Conservation (phyloP, 92 coral and sea anemone species). For the Porites divaricata region DNA sequence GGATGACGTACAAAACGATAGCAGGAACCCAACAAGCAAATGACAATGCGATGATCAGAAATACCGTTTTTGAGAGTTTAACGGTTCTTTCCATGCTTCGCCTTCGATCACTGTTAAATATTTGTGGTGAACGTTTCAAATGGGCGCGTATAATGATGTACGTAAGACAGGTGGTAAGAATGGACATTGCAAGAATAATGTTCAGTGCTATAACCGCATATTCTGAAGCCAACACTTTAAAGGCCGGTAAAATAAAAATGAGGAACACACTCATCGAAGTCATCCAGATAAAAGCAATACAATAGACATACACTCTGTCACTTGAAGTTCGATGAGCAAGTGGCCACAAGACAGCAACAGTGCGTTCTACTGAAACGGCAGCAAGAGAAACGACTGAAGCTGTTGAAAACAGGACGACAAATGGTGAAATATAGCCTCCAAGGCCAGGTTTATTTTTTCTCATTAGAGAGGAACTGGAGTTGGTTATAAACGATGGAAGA, state of each 20-base stretch:
- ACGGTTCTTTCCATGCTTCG: background rate
- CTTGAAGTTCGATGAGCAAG: slow-evolving; percentile 11
- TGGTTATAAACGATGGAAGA: background rate
- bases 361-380: background rate
- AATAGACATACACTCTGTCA: background rate
- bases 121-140: background rate
- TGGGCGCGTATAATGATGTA: background rate
- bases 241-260: background rate
- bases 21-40: background rate
- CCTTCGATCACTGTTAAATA: background rate
- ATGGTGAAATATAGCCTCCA: background rate
- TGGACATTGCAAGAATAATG: background rate
- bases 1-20: background rate
- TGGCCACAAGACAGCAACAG: background rate
- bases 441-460: background rate
- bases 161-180: background rate
- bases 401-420: background rate
- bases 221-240: background rate
- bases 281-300: background rate
- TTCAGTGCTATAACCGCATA: background rate
- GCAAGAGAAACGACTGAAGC: background rate
- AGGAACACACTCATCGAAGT: background rate
- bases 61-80: slow-evolving; percentile 3
- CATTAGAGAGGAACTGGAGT: too few relatives aligned
- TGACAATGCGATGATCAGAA: background rate